A percentile compares a stretch with the other conserved stretches of the same genome.
phyloP scores from a whole-genome alignment of 2,797 vertebrate species.

The Ciconia nigra region DNA sequence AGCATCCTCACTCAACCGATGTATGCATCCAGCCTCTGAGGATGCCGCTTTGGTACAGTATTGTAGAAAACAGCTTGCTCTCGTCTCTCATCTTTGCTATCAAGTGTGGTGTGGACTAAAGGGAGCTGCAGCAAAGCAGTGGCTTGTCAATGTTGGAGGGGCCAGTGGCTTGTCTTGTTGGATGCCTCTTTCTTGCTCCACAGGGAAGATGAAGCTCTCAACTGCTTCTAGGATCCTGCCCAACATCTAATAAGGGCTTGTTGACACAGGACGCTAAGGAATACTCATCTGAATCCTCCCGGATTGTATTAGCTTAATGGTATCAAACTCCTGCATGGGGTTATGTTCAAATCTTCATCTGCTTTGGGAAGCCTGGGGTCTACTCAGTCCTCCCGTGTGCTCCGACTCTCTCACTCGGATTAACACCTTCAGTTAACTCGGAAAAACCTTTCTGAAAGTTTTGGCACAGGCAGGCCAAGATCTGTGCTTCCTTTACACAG shows the following conservation, averaged over 20 bases:
- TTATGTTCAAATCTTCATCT: not conserved
- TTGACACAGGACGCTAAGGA: not conserved
- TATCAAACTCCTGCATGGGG: not conserved
- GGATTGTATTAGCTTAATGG: not conserved
- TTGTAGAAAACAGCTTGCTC: not conserved
- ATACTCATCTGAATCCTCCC: not conserved
- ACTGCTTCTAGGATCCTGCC: not conserved
- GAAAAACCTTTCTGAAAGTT: not conserved
- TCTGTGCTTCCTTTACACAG: not conserved
- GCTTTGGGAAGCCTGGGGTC: not conserved
- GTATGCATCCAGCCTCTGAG: not conserved
- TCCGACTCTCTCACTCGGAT: not conserved
- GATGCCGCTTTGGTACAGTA: fast-evolving
- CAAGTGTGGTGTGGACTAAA: fast-evolving
- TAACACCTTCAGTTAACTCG: not conserved
- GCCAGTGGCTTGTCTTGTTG: not conserved
- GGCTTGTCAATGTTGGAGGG: no score
- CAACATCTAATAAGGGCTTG: not conserved
- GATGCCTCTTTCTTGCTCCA: not conserved
- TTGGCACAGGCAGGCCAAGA: not conserved
- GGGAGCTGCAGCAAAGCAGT: not conserved
- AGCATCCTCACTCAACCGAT: not conserved
- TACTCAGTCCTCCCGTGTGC: not conserved
- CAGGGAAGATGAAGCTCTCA: not conserved
- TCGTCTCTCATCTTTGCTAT: not conserved